phyloP scores from a whole-genome alignment of 2,113 vertebrate genomes.

The Lagenorhynchus albirostris region DNA sequence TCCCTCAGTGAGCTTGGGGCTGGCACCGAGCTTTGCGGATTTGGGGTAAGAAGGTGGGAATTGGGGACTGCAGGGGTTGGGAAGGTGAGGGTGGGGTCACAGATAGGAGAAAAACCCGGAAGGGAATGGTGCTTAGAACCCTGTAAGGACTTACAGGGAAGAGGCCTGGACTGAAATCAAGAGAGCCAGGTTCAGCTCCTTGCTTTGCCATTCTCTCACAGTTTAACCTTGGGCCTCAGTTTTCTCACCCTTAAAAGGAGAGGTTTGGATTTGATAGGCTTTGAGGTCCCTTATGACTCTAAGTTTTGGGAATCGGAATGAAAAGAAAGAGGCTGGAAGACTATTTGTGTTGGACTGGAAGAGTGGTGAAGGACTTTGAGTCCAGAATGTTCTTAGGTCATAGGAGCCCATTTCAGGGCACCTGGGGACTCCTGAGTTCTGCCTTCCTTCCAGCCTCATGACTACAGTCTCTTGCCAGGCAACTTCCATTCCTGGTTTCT shows the following conservation, averaged over 20 bases:
- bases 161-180: not conserved
- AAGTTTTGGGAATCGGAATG: not conserved
- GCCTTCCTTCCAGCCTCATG: not conserved
- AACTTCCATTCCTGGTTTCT: not conserved
- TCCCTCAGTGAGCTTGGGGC: not conserved
- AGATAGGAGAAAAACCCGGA: not conserved
- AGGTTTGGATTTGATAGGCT: not conserved
- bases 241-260: conserved; percentile 26
- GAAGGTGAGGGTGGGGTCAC: not conserved
- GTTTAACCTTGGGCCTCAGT: conserved; percentile 27
- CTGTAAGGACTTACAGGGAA: not conserved
- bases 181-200: not conserved
- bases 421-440: not conserved
- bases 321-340: not conserved
- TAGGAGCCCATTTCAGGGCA: not conserved
- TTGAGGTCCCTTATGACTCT: not conserved
- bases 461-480: not conserved
- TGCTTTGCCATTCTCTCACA: not conserved
- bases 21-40: not conserved
- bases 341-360: not conserved
- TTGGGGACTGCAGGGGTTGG: not conserved
- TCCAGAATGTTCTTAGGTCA: not conserved
- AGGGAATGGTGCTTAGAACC: not conserved
- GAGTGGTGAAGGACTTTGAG: not conserved
- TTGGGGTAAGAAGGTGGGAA: not conserved